Evolutionary conservation across 2,113 vertebrate genomes (phyloP).

Genomic region (Leptodactylus fuscus): DNA sequence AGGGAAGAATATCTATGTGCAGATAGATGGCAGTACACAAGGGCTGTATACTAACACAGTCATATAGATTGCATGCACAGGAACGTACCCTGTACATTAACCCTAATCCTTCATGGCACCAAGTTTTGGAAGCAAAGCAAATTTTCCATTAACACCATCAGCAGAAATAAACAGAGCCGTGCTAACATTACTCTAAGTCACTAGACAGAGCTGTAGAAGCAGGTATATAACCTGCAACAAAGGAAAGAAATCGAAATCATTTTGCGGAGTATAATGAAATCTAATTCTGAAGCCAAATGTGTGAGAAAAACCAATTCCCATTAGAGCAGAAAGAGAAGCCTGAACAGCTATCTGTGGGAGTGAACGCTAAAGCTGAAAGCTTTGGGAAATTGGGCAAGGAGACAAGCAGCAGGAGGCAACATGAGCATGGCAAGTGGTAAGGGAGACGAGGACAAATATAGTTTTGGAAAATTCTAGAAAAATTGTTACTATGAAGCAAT

Average conservation of each 20-base stretch:
- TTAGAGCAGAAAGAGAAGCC: neutral
- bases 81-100: too few relatives aligned
- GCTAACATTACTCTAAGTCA: too few relatives aligned
- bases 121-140: too few relatives aligned
- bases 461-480: neutral
- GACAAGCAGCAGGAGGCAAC: neutral
- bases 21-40: too few relatives aligned
- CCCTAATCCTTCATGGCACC: too few relatives aligned
- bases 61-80: too few relatives aligned
- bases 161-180: too few relatives aligned
- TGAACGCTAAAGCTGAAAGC: neutral
- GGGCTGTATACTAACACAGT: too few relatives aligned
- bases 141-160: too few relatives aligned
- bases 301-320: neutral
- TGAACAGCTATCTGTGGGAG: conserved; percentile 20
- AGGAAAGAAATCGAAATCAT: neutral
- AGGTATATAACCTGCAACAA: neutral
- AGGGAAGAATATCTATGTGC: too few relatives aligned
- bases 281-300: conserved; percentile 10
- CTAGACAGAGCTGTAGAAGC: neutral
- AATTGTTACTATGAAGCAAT: neutral
- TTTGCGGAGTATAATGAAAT: neutral
- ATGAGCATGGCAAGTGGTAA: neutral
- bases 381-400: neutral
- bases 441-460: neutral